Base-by-base conservation (phyloP, 1,140 invertebrate genomes). In the Proctacanthus coquilletti region DNA sequence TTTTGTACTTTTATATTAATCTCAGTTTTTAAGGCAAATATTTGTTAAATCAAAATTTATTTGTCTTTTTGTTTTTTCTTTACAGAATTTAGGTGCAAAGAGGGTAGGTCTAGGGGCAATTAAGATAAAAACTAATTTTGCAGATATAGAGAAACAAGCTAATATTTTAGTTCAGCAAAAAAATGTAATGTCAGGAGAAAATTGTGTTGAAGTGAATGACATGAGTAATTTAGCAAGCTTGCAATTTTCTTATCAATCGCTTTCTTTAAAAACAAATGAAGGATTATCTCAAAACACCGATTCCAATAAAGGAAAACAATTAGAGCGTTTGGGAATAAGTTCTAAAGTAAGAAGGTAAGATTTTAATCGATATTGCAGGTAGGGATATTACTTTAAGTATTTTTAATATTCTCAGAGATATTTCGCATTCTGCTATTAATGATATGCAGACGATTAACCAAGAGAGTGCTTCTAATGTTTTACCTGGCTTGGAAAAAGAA, bases 21-120 rank as follows among this genome's bases (percentile, higher is more conserved):
- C n/a, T n/a, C n/a, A n/a, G n/a, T n/a, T n/a, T n/a, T n/a, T n/a
- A n/a, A n/a, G n/a, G n/a, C n/a, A n/a, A n/a, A n/a, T n/a, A n/a
- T n/a, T n/a, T n/a, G n/a, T n/a, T n/a, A n/a, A n/a, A n/a, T n/a
- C n/a, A n/a, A n/a, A n/a, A n/a, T n/a, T n/a, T n/a, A n/a, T n/a
- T n/a, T n/a, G n/a, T n/a, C n/a, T n/a, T n/a, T n/a, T n/a, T n/a
- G n/a, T n/a, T n/a, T n/a, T n/a, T n/a, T n/a, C n/a, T n/a, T n/a
- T n/a, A n/a, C n/a, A n/a, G 23, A 8, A 84, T 81, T 49, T 91
- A 40, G 86, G 86, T 10, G 75, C 70, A 19, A 46, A 49, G 0
- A 94, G 91, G 53, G 93, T 86, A 60, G 74, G 72, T 29, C 61
- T 98, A n/a, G 94, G 94, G 38, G 95, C 93, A n/a, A 92, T 91